Evolutionary conservation across 2,113 vertebrate species (phyloP).

Genomic region (Syngnathus floridae): DNA sequence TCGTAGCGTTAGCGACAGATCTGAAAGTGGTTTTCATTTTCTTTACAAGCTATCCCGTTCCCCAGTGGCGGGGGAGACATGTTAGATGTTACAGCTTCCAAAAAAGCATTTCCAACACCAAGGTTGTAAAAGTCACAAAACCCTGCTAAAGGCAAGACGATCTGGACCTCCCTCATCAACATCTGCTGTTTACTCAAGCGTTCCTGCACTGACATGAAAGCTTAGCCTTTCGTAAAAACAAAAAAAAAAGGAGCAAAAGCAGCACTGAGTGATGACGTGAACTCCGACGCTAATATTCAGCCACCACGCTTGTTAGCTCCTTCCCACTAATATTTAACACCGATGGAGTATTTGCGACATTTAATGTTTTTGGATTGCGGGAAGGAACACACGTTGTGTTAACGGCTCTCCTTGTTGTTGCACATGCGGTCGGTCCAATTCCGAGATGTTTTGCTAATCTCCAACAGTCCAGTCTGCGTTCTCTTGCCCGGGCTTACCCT

Average conservation of each 20-base stretch:
- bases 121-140: not conserved
- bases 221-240: not conserved
- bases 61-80: not conserved
- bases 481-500: not conserved
- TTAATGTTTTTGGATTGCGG: not conserved
- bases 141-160: not conserved
- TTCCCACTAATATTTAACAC: not conserved
- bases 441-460: slow-evolving; percentile 39
- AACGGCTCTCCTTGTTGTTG: slow-evolving; percentile 3
- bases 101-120: not conserved
- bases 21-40: not conserved
- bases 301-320: not conserved
- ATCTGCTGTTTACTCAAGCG: not conserved
- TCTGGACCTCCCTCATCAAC: not conserved
- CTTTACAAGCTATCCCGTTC: not conserved
- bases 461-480: slow-evolving; percentile 6
- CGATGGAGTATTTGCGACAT: not conserved
- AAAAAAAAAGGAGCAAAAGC: not conserved
- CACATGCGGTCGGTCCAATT: slow-evolving; percentile 11
- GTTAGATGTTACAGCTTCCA: not conserved
- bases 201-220: not conserved
- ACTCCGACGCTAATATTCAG: not conserved
- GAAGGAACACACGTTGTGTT: not conserved
- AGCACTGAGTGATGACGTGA: not conserved
- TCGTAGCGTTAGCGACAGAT: not conserved